These are phyloP conservation scores for Rhagonycha fulva DNA, from an alignment of 2,888 invertebrate species.

Conservation along the genomic window DNA sequence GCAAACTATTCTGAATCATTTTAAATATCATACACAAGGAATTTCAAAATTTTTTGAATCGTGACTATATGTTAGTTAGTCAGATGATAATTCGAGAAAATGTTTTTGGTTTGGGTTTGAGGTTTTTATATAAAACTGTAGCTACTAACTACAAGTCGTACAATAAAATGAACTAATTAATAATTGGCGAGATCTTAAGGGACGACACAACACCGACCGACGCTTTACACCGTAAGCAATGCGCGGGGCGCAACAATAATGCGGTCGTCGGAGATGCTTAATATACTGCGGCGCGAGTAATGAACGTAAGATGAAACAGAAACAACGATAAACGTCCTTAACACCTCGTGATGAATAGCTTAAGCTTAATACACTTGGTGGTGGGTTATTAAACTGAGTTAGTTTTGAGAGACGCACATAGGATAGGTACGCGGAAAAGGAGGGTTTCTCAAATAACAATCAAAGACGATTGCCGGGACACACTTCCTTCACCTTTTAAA, in stretches of 20 bases:
- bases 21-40: neutral
- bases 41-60: too few species aligned
- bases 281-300: conserved; percentile 52
- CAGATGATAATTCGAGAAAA: neutral
- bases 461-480: conserved; percentile 48
- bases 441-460: conserved; percentile 49
- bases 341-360: conserved; percentile 53
- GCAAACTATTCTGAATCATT: neutral
- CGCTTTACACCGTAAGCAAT: conserved; percentile 35
- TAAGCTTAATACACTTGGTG: conserved; percentile 47
- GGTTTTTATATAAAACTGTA: conserved; percentile 8
- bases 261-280: conserved; percentile 52
- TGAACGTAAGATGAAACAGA: conserved; percentile 55
- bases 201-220: conserved; percentile 22
- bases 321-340: conserved; percentile 54
- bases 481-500: conserved; percentile 39
- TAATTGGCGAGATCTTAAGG: conserved; percentile 37
- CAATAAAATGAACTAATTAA: conserved; percentile 37
- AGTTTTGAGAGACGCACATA: conserved; percentile 33
- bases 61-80: neutral
- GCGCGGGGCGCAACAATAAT: conserved; percentile 46
- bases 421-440: conserved; percentile 39
- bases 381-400: conserved; percentile 41
- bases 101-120: neutral
- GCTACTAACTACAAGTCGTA: conserved; percentile 7